Base-by-base conservation (phyloP, 2,888 invertebrate species). In the Dexiosoma caninum region DNA sequence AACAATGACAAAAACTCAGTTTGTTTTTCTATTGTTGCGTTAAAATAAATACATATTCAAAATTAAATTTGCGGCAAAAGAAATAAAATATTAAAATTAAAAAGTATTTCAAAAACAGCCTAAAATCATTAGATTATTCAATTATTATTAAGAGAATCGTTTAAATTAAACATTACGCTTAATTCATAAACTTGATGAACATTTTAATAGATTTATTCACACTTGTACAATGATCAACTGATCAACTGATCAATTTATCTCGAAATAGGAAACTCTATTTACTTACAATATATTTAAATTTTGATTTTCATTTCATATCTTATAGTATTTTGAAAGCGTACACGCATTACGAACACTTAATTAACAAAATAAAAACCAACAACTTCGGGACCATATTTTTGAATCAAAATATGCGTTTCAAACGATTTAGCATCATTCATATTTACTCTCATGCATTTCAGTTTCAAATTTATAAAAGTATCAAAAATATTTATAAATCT, bases 321-420 rank as follows among this genome's bases (percentile, higher is more conserved):
- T n/a, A n/a, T 27, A 27, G 6, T 16, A 23, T 32, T 23, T 35
- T n/a, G 0, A 16, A 42, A 14, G 59, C 35, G 19, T 32, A 23
- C 53, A 23, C 21, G 21, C 53, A 62, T 53, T 62, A 72, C 21
- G 53, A 44, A 72, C 32, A 53, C 53, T 42, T 44, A 27, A 42
- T 62, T 35, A 32, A 66, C 40, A 57, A 69, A 78, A 40, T 19
- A 71, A 9, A 10, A 70, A 76, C n/a, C 32, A 49, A 83, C 78
- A 88, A 88, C 87, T 87, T 88, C 87, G 89, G 89, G 89, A 89
- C 89, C 89, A 89, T 89, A 89, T 89, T 89, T 88, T 87, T 86
- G 85, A 86, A 86, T 87, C 86, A 86, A 88, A 89, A 89, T 89
- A 89, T 89, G 88, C 86, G 88, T 89, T 89, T 89, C 88, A 87